phyloP scores from a whole-genome alignment of 1,140 invertebrate species.

The Pinna nobilis region DNA sequence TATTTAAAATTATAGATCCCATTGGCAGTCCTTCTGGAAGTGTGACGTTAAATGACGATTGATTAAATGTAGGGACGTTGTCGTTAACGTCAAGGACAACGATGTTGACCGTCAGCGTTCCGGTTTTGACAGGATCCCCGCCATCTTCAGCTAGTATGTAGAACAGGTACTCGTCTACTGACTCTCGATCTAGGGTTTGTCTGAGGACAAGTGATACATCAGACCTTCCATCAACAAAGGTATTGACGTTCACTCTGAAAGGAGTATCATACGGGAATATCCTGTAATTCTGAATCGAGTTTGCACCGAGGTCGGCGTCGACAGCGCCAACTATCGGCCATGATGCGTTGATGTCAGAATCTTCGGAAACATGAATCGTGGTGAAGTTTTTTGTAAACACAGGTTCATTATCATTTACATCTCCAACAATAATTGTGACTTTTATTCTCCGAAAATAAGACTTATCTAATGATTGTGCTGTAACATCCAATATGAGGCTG shows the following conservation, averaged over 20 bases:
- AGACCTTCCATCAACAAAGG: constrained; percentile 56
- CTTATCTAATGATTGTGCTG: constrained; percentile 73
- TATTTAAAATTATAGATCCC: constrained; percentile 47
- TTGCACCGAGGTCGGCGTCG: constrained; percentile 54
- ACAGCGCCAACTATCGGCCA: constrained; percentile 53
- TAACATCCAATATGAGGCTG: constrained; percentile 46
- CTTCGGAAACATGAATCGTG: constrained; percentile 50
- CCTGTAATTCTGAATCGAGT: constrained; percentile 56
- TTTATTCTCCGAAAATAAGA: constrained; percentile 70
- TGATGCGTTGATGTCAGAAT: constrained; percentile 41
- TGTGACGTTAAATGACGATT: constrained; percentile 74
- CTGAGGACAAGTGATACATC: constrained; percentile 53
- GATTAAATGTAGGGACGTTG: constrained; percentile 86
- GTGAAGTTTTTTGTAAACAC: constrained; percentile 78
- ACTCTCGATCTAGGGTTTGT: constrained; percentile 85
- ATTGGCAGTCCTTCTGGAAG: constrained; percentile 81
- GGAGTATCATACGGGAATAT: constrained; percentile 43
- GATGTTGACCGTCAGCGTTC: constrained; percentile 60
- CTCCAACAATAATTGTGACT: constrained; percentile 83
- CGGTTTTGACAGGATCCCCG: constrained; percentile 85
- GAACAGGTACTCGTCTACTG: constrained; percentile 90
- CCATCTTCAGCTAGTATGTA: constrained; percentile 92
- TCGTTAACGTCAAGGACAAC: constrained; percentile 89
- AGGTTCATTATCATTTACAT: constrained; percentile 94
- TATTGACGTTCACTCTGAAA: constrained; percentile 50